Percentiles rank a stretch among this genome's conserved stretches.
Conservation (phyloP, 2,888 invertebrate species). For the Graphium colonna region DNA sequence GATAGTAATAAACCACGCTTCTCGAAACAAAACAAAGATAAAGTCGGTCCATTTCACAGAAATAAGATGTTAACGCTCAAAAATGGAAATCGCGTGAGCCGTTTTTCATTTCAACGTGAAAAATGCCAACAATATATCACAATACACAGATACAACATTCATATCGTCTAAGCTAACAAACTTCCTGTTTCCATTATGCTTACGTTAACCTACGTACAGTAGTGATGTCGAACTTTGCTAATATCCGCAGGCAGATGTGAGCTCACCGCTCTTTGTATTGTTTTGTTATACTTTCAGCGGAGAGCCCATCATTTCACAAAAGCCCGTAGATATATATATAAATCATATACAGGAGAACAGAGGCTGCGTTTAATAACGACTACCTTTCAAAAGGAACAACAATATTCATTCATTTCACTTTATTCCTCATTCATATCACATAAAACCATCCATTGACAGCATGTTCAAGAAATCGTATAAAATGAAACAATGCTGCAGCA, state of each 20-base stretch:
- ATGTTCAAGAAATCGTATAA: too few species aligned
- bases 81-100: too few species aligned
- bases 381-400: background rate
- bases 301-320: slow-evolving; percentile 8
- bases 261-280: slow-evolving; percentile 5
- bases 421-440: background rate
- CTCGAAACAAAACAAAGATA: too few species aligned
- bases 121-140: background rate
- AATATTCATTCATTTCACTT: background rate
- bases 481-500: too few species aligned
- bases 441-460: background rate
- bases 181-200: slow-evolving; percentile 4
- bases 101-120: too few species aligned
- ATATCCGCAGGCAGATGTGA: slow-evolving; percentile 9
- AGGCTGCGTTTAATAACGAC: background rate
- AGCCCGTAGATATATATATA: background rate
- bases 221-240: slow-evolving; percentile 16
- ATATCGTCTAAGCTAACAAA: slow-evolving; percentile 4
- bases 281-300: slow-evolving; percentile 12
- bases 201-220: slow-evolving; percentile 14
- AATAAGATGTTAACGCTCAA: too few species aligned
- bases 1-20: too few species aligned
- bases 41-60: too few species aligned
- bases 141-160: slow-evolving; percentile 4
- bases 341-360: background rate